phyloP scores from a whole-genome alignment of 2,888 invertebrate genomes.

The Aquatica leii region DNA sequence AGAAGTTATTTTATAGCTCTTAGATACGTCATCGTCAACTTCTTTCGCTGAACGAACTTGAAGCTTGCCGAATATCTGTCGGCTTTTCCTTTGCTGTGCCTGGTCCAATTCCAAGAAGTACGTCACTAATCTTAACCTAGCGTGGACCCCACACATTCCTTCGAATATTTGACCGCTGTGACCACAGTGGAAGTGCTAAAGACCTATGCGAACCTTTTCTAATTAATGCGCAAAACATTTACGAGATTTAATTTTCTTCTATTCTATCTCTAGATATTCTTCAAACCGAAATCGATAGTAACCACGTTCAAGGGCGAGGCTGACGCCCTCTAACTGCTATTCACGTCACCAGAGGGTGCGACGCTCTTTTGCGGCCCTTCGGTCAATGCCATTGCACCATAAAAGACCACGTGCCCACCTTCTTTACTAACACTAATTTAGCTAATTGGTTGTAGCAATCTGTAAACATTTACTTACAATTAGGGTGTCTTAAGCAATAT shows the following conservation, averaged over 20 bases:
- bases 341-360: constrained; percentile 24
- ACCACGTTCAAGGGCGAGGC: constrained; percentile 44
- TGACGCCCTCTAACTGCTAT: constrained; percentile 37
- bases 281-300: constrained; percentile 29
- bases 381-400: constrained; percentile 46
- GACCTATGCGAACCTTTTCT: constrained; percentile 16
- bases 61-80: constrained; percentile 20
- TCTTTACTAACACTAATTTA: constrained; percentile 21
- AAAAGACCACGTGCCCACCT: constrained; percentile 22
- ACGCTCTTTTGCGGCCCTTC: constrained; percentile 48
- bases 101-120: constrained; percentile 39
- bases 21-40: constrained; percentile 10
- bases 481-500: constrained; percentile 11
- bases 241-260: constrained; percentile 9
- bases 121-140: constrained; percentile 41
- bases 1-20: background rate
- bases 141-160: constrained; percentile 39
- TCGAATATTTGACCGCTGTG: constrained; percentile 21
- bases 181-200: constrained; percentile 11
- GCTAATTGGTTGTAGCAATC: constrained; percentile 27
- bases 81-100: constrained; percentile 24
- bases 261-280: constrained; percentile 14
- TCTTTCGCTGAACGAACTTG: constrained; percentile 7
- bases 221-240: background rate
- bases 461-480: constrained; percentile 23